Conservation (phyloP, 2,888 invertebrate species). For the Frankliniella intonsa region DNA sequence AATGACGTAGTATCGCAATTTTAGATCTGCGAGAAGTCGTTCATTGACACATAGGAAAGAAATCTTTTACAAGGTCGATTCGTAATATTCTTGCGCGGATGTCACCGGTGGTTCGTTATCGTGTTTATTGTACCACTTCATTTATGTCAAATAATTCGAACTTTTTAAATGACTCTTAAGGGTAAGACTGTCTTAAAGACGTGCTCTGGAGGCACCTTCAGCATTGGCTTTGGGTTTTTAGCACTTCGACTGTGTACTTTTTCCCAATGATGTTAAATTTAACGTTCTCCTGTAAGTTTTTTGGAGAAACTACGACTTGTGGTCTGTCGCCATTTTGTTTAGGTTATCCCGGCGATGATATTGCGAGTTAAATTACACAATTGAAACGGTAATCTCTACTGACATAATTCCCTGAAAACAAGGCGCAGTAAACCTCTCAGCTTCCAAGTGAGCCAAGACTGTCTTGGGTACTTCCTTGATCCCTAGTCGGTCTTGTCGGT, state of each 20-base stretch:
- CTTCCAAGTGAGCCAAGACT: background rate
- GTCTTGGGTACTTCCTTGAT: background rate
- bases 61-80: background rate
- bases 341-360: conserved; percentile 24
- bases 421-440: background rate
- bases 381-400: background rate
- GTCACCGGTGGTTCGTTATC: conserved; percentile 40
- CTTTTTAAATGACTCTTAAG: conserved; percentile 14
- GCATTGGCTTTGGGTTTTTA: background rate
- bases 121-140: conserved; percentile 36
- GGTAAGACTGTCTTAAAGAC: background rate
- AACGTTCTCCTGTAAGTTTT: conserved; percentile 12
- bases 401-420: background rate
- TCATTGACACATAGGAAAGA: background rate
- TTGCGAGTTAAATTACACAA: conserved; percentile 1
- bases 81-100: conserved; percentile 37
- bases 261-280: background rate
- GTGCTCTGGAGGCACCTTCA: too few relatives aligned
- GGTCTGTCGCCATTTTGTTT: conserved; percentile 23
- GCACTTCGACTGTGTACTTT: background rate
- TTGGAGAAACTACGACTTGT: conserved; percentile 13
- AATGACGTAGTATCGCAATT: too few relatives aligned
- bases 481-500: background rate
- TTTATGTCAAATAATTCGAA: conserved; percentile 34
- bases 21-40: too few relatives aligned